Conservation (phyloP, 2,113 vertebrate species). For the Pipra filicauda region DNA sequence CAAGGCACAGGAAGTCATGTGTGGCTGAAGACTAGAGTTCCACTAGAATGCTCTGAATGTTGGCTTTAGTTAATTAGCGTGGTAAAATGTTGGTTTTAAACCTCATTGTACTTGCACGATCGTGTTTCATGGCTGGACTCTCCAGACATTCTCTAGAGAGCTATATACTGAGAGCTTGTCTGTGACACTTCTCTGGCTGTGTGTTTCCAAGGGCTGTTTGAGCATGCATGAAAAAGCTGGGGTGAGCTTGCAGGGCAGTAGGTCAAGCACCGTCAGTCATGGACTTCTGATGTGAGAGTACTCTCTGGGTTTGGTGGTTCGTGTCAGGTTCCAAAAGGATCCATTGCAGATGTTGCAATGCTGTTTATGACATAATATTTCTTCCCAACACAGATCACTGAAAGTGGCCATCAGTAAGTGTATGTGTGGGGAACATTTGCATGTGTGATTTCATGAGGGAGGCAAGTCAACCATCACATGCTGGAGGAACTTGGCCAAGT, state of each 20-base stretch:
- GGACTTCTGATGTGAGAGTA: conserved; percentile 22
- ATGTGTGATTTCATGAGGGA: conserved; percentile 74
- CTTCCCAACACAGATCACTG: conserved; percentile 62
- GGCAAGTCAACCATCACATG: conserved; percentile 75
- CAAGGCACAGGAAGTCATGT: background rate
- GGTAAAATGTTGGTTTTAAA: conserved; percentile 25
- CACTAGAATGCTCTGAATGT: background rate
- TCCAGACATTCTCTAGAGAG: conserved; percentile 46
- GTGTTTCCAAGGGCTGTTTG: background rate
- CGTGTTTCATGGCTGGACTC: background rate
- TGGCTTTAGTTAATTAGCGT: conserved; percentile 15
- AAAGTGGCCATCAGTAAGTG: conserved; percentile 60
- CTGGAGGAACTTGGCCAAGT: conserved; percentile 69
- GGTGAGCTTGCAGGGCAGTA: background rate
- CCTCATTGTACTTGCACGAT: background rate
- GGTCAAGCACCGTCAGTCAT: conserved; percentile 11
- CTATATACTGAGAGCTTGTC: conserved; percentile 39
- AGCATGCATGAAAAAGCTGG: background rate
- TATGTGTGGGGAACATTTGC: conserved; percentile 33
- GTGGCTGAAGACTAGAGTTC: background rate
- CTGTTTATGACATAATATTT: conserved; percentile 71
- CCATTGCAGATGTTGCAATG: conserved; percentile 58
- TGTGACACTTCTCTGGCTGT: conserved; percentile 31
- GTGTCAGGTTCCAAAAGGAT: conserved; percentile 25
- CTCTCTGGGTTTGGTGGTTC: conserved; percentile 8